A percentile compares a stretch with the other conserved stretches of the same genome.
Conservation (phyloP, 2,113 vertebrate genomes). For the Istiophorus platypterus region DNA sequence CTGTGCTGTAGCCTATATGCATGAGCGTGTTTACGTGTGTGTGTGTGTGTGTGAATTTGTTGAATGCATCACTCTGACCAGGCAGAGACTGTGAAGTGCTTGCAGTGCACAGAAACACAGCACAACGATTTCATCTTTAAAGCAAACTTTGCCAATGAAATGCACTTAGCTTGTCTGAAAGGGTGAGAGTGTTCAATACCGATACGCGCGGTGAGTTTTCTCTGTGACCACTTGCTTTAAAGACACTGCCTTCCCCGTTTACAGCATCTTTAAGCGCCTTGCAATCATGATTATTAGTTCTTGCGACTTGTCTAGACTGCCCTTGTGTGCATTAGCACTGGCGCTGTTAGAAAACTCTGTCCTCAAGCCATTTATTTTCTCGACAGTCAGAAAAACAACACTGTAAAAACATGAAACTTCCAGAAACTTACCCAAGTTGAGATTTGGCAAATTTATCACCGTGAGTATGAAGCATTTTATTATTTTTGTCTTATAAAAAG, state of each 20-base stretch:
- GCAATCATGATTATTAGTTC: slow-evolving; percentile 37
- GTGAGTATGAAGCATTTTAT: slow-evolving; percentile 19
- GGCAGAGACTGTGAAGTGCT: slow-evolving; percentile 28
- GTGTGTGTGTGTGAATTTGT: slow-evolving; percentile 29
- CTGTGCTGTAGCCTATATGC: slow-evolving; percentile 42
- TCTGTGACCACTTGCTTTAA: slow-evolving; percentile 9
- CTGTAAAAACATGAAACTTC: neutral
- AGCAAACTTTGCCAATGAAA: slow-evolving; percentile 53
- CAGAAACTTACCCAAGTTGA: slow-evolving; percentile 20
- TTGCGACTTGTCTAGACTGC: slow-evolving; percentile 31
- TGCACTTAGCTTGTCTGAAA: slow-evolving; percentile 34
- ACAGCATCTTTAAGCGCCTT: slow-evolving; percentile 18
- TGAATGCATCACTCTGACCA: slow-evolving; percentile 27
- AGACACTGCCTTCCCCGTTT: slow-evolving; percentile 24
- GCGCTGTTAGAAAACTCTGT: slow-evolving; percentile 5
- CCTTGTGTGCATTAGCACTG: slow-evolving; percentile 1
- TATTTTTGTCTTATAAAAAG: slow-evolving; percentile 20
- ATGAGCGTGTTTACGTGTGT: neutral
- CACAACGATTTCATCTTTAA: slow-evolving; percentile 49
- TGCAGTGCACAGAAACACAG: slow-evolving; percentile 3
- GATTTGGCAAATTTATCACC: slow-evolving; percentile 24
- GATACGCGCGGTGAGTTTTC: slow-evolving; percentile 12
- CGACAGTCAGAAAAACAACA: neutral
- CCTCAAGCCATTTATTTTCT: slow-evolving; percentile 16
- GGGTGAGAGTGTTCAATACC: neutral